A percentile compares a stretch with the other conserved stretches of the same genome.
These are phyloP conservation scores for Cantharis rustica DNA, from an alignment of 2,888 invertebrate species.

Conservation along the genomic window DNA sequence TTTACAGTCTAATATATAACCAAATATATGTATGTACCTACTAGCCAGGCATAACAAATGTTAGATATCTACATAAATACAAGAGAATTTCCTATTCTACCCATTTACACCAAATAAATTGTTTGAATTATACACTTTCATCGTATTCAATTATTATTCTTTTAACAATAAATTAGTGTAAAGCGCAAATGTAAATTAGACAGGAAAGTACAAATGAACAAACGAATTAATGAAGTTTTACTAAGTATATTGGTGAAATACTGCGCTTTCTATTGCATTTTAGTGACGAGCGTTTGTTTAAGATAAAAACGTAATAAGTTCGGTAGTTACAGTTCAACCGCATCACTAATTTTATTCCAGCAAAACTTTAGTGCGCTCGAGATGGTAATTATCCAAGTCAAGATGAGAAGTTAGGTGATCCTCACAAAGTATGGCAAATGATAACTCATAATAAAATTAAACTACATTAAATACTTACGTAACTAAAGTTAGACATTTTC, in stretches of 20 bases:
- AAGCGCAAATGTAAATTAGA: not conserved
- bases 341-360: not conserved
- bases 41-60: too few relatives aligned
- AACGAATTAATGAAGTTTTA: not conserved
- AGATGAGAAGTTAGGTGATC: not conserved
- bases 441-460: not conserved
- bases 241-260: not conserved
- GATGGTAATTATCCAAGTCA: not conserved
- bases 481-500: not conserved
- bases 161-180: not conserved
- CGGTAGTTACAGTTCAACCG: not conserved
- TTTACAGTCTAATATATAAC: too few relatives aligned
- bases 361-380: not conserved
- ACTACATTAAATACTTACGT: not conserved
- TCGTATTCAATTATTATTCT: not conserved
- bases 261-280: too few relatives aligned
- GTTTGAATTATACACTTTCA: not conserved
- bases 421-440: not conserved
- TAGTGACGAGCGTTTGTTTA: not conserved
- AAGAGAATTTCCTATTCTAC: not conserved
- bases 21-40: too few relatives aligned
- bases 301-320: constrained; percentile 1
- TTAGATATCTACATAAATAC: too few relatives aligned
- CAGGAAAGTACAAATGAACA: not conserved
- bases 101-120: not conserved